phyloP scores from a whole-genome alignment of 2,797 vertebrate species.

The Melanitta fusca region DNA sequence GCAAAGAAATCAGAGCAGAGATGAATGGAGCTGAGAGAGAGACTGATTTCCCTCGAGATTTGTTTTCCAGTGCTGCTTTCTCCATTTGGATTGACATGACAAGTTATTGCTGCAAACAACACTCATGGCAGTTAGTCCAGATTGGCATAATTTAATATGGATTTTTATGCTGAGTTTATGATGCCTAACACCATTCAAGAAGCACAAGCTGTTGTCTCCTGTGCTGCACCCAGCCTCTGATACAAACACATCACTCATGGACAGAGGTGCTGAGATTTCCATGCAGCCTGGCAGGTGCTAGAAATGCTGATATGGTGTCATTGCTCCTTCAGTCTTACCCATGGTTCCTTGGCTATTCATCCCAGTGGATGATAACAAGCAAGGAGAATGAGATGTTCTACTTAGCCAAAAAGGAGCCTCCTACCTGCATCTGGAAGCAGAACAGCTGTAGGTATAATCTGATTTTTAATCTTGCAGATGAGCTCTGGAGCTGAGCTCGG shows the following conservation, averaged over 20 bases:
- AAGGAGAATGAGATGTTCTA: background rate
- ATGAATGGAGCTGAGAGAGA: background rate
- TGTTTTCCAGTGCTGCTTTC: background rate
- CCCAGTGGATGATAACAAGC: background rate
- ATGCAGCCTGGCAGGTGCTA: background rate
- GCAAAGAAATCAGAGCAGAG: background rate
- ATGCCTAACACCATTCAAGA: background rate
- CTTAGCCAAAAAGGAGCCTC: background rate
- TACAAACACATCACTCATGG: background rate
- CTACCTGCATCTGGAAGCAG: background rate
- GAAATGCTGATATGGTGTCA: background rate
- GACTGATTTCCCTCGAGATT: background rate
- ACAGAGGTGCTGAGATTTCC: background rate
- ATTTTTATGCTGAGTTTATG: slow-evolving; percentile 23
- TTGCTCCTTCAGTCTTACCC: background rate
- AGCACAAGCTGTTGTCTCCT: background rate
- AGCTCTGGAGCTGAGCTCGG: background rate
- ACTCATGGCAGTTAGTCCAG: background rate
- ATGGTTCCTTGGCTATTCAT: background rate
- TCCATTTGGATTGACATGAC: background rate
- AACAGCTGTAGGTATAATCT: background rate
- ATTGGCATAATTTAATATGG: background rate
- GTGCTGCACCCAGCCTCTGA: background rate
- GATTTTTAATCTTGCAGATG: background rate
- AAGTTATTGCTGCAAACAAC: background rate